Percentiles rank a stretch among this genome's conserved stretches.
These are phyloP conservation scores for Pseudonaja textilis DNA, from an alignment of 2,113 vertebrate species.

Conservation along the genomic window DNA sequence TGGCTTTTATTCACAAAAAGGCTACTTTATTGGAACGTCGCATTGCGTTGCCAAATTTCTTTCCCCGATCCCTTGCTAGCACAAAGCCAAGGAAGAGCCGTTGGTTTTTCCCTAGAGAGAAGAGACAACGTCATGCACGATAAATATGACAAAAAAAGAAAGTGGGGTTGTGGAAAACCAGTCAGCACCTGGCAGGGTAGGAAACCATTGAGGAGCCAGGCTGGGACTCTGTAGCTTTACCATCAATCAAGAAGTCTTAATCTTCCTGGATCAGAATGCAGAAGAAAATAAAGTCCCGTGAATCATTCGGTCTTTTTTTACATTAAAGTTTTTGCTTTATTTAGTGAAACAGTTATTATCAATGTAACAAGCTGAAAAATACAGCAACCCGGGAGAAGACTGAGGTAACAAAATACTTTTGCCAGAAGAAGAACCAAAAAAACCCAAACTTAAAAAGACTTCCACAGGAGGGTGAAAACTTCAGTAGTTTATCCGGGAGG, in stretches of 20 bases:
- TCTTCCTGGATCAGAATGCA: not conserved
- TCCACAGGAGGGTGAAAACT: conserved; percentile 52
- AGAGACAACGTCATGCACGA: too few species aligned
- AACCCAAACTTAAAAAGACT: conserved; percentile 66
- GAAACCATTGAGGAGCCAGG: too few species aligned
- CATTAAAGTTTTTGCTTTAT: conserved; percentile 72
- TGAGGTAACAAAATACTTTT: conserved; percentile 82
- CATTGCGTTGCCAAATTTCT: too few species aligned
- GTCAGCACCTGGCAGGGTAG: too few species aligned
- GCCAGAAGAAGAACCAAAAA: conserved; percentile 44
- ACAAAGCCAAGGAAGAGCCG: too few species aligned
- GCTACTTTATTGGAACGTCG: too few species aligned
- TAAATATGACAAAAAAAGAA: too few species aligned
- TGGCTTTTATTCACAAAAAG: too few species aligned
- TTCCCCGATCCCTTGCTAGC: too few species aligned
- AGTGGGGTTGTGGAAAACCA: too few species aligned
- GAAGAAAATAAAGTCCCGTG: not conserved
- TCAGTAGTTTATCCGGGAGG: conserved; percentile 60
- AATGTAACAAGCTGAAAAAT: conserved; percentile 80
- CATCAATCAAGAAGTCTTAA: not conserved
- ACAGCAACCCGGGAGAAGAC: conserved; percentile 79
- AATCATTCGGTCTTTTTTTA: conserved; percentile 24
- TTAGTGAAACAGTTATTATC: conserved; percentile 76
- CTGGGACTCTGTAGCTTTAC: not conserved
- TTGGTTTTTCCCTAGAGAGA: too few species aligned